phyloP scores from a whole-genome alignment of 2,888 invertebrate genomes.

The Chelonus formosanus region DNA sequence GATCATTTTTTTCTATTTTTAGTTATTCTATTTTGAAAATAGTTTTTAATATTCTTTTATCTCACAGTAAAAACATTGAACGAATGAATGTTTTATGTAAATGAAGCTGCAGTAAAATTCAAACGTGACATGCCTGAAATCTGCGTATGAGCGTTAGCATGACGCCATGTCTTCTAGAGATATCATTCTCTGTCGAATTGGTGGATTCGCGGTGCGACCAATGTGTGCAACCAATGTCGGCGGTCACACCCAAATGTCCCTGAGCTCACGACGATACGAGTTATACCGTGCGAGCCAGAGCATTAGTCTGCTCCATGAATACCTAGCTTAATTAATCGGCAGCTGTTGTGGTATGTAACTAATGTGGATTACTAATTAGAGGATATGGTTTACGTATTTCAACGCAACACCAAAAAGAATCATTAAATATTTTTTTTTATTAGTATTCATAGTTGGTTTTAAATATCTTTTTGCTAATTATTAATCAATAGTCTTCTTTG shows the following conservation, averaged over 20 bases:
- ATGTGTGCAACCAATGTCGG: slow-evolving; percentile 30
- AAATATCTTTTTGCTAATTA: too few species aligned
- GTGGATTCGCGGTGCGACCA: slow-evolving; percentile 22
- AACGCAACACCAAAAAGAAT: neutral
- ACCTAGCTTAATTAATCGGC: slow-evolving; percentile 50
- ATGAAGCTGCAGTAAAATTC: too few species aligned
- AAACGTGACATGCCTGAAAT: slow-evolving; percentile 7
- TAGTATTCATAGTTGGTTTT: too few species aligned
- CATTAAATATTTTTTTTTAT: neutral
- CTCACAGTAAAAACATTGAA: neutral
- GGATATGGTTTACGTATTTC: slow-evolving; percentile 31
- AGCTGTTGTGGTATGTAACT: slow-evolving; percentile 44
- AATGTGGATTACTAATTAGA: slow-evolving; percentile 45
- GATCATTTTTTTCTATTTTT: too few species aligned
- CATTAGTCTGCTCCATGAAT: slow-evolving; percentile 49
- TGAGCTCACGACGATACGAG: slow-evolving; percentile 37
- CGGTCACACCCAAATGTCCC: slow-evolving; percentile 30
- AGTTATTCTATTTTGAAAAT: too few species aligned
- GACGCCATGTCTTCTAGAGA: slow-evolving; percentile 7
- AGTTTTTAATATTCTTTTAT: neutral
- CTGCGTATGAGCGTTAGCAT: neutral
- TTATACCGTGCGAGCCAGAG: slow-evolving; percentile 42
- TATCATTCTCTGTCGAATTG: slow-evolving; percentile 20
- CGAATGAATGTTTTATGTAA: neutral
- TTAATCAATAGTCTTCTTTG: too few species aligned